phyloP scores from a whole-genome alignment of 1,140 invertebrate genomes.

The Aporrectodea caliginosa region DNA sequence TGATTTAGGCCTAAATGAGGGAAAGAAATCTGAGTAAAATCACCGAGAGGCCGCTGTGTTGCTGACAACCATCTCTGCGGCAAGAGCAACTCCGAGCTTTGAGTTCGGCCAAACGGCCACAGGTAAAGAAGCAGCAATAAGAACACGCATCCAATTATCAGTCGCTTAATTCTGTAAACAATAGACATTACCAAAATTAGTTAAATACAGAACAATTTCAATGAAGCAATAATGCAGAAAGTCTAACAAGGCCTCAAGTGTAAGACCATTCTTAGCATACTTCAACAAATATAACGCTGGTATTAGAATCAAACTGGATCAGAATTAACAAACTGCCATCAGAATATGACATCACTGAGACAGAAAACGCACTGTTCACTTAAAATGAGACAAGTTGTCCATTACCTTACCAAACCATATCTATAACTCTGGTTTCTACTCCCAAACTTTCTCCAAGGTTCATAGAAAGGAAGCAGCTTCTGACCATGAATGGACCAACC shows the following conservation, averaged over 20 bases:
- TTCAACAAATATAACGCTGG: not conserved
- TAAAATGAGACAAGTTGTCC: too few relatives aligned
- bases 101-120: not conserved
- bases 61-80: not conserved
- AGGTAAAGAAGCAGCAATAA: not conserved
- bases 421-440: too few relatives aligned
- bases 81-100: not conserved
- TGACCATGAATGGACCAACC: too few relatives aligned
- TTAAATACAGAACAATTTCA: not conserved
- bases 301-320: not conserved
- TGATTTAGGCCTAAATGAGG: too few relatives aligned
- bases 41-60: not conserved
- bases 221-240: not conserved
- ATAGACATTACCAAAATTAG: not conserved
- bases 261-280: not conserved
- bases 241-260: not conserved
- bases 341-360: too few relatives aligned
- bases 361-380: too few relatives aligned
- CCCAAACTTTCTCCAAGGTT: too few relatives aligned
- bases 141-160: not conserved
- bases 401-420: too few relatives aligned
- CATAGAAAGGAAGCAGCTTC: too few relatives aligned
- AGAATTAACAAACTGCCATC: not conserved
- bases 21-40: too few relatives aligned
- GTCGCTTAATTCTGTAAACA: not conserved